Base-by-base conservation (phyloP, 2,888 invertebrate species). In the Clusia tigrina region DNA sequence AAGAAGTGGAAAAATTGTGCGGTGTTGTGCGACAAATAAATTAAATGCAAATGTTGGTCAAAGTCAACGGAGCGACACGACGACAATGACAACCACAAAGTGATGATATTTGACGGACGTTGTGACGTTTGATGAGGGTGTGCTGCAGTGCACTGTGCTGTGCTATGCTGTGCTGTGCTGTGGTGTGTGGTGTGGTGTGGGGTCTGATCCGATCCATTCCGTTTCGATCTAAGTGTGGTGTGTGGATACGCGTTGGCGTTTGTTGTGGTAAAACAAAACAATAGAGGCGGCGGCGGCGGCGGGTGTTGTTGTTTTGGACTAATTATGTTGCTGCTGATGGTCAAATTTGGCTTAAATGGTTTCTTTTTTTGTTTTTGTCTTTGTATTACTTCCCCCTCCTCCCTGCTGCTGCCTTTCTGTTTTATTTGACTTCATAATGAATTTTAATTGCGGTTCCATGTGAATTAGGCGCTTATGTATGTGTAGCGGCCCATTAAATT, bases 291-390 rank as follows among this genome's bases (percentile, higher is more conserved):
- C 37, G 38, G 38, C 48, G n/a, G 18, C 17, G 57, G 25, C 20
- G 25, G 46, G 17, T 58, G 53, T 63, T n/a, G n/a, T n/a, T n/a
- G n/a, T n/a, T n/a, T n/a, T 78, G 71, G 67, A 75, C 76, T 76
- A 78, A 76, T 75, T 77, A 75, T 72, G 69, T 68, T 75, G 58
- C 60, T 52, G 58, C 37, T 59, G 64, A 55, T 60, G 64, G 54
- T 59, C 60, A 58, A 60, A 48, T 48, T 48, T 22, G 48, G 48
- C 48, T 18, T 20, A 48, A 48, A 48, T 20, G 3, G 56, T 56
- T 56, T 20, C 62, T 59, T 38, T 57, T 46, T 54, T 60, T 54
- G 52, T 24, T 58, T 58, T 38, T 71, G 73, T 73, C 69, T 74
- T 58, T 71, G 55, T 65, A 64, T 59, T 69, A 68, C 70, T 68